phyloP scores from a whole-genome alignment of 2,113 vertebrate genomes.

The Rissa tridactyla region DNA sequence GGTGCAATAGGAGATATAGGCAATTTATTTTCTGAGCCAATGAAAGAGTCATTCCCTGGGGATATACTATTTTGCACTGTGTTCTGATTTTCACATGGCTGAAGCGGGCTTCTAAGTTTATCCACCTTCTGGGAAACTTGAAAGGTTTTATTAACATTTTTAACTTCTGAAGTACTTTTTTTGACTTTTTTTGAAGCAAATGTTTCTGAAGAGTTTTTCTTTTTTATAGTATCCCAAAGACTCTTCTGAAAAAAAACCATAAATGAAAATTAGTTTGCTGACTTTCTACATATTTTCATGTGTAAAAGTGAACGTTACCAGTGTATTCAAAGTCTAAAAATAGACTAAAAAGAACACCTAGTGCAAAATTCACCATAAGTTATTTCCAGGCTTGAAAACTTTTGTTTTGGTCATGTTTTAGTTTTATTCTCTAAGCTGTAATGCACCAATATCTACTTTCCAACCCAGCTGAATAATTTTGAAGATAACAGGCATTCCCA shows the following conservation, averaged over 20 bases:
- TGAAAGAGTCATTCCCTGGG: neutral
- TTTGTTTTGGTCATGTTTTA: neutral
- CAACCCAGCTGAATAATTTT: neutral
- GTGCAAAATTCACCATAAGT: neutral
- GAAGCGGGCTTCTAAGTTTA: conserved; percentile 80
- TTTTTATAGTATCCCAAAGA: conserved; percentile 88
- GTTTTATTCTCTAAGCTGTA: neutral
- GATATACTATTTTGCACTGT: neutral
- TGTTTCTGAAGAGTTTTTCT: conserved; percentile 68
- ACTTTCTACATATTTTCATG: neutral
- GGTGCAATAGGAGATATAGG: conserved; percentile 54
- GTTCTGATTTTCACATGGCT: conserved; percentile 77
- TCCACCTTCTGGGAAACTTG: conserved; percentile 72
- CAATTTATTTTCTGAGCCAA: conserved; percentile 56
- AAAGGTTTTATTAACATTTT: conserved; percentile 83
- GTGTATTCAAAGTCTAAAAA: neutral
- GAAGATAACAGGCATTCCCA: neutral
- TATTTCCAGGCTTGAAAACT: neutral
- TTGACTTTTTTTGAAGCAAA: conserved; percentile 34
- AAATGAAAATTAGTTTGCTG: neutral
- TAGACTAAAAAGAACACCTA: neutral
- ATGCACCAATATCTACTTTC: neutral
- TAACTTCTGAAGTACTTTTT: conserved; percentile 57
- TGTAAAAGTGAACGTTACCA: neutral
- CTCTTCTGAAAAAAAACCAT: conserved; percentile 78